Percentiles rank a stretch among this genome's conserved stretches.
Conservation (phyloP, 2,797 vertebrate genomes). For the Stomatorhinus walkeri region DNA sequence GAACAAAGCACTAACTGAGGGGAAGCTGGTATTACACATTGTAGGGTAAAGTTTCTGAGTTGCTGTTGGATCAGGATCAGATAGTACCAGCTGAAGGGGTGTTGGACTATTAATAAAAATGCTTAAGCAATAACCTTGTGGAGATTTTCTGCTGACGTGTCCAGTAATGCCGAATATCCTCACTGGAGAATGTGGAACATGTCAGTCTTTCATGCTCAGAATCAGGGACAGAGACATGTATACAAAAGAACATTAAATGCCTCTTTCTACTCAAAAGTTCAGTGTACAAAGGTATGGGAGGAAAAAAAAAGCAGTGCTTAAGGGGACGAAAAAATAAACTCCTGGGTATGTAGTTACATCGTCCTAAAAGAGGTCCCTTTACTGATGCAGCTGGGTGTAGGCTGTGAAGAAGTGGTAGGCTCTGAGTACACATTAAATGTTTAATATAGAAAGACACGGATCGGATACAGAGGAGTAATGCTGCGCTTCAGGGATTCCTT, state of each 20-base stretch:
- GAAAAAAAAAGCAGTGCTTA: conserved; percentile 34
- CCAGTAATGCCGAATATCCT: conserved; percentile 39
- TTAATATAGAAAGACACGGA: conserved; percentile 34
- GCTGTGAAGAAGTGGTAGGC: conserved; percentile 47
- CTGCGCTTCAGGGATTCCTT: conserved; percentile 29
- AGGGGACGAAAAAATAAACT: conserved; percentile 51
- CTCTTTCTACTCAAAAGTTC: conserved; percentile 24
- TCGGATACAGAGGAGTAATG: conserved; percentile 43
- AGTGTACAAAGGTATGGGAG: conserved; percentile 31
- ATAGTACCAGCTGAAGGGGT: neutral
- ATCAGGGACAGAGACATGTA: conserved; percentile 38
- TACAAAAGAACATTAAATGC: conserved; percentile 34
- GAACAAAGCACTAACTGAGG: neutral
- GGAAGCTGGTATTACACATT: neutral
- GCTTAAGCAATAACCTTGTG: conserved; percentile 11
- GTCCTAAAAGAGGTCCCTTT: conserved; percentile 43
- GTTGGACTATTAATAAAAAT: conserved; percentile 31
- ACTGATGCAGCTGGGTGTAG: conserved; percentile 48
- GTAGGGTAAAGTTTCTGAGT: neutral
- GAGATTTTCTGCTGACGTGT: conserved; percentile 53
- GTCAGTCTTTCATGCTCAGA: conserved; percentile 25
- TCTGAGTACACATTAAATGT: conserved; percentile 48
- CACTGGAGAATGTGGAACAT: conserved; percentile 19
- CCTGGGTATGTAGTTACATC: conserved; percentile 29
- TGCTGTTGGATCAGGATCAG: neutral